Conservation (phyloP, 2,888 invertebrate species). For the Dromius quadrimaculatus region DNA sequence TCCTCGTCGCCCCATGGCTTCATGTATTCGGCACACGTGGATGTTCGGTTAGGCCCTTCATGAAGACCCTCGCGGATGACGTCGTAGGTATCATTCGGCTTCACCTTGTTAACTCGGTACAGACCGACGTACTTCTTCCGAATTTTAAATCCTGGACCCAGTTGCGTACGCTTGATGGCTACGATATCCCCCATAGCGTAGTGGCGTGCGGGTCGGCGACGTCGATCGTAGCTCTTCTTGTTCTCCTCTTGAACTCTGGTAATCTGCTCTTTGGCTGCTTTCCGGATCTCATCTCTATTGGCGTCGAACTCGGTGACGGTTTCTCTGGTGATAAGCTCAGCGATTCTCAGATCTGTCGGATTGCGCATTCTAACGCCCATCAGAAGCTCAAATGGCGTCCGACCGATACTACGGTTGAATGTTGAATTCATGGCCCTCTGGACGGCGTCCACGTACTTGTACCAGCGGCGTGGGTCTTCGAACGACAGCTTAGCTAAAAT, state of each 20-base stretch:
- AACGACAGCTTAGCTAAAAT: conserved; percentile 49
- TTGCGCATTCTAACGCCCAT: conserved; percentile 49
- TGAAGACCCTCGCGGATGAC: conserved; percentile 1
- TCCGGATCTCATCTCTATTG: neutral
- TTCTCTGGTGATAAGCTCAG: neutral
- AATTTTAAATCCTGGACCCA: conserved; percentile 4
- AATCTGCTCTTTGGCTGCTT: neutral
- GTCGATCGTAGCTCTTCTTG: neutral
- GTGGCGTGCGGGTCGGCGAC: neutral
- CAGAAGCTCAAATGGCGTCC: conserved; percentile 51
- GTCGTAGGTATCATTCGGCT: too few species aligned
- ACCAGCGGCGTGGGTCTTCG: conserved; percentile 41
- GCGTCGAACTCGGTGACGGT: neutral
- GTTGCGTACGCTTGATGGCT: conserved; percentile 5
- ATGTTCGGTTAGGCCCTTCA: conserved; percentile 10
- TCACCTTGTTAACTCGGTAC: too few species aligned
- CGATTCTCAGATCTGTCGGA: neutral
- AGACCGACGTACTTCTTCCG: neutral
- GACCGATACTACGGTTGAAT: conserved; percentile 44
- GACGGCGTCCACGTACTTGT: conserved; percentile 39
- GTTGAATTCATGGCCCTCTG: conserved; percentile 50
- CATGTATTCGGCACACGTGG: conserved; percentile 2
- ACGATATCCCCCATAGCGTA: neutral
- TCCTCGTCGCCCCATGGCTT: conserved; percentile 12
- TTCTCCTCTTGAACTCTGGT: neutral